These are phyloP conservation scores for Gorsachius goisagi DNA, from an alignment of 2,113 vertebrate genomes.

Conservation along the genomic window DNA sequence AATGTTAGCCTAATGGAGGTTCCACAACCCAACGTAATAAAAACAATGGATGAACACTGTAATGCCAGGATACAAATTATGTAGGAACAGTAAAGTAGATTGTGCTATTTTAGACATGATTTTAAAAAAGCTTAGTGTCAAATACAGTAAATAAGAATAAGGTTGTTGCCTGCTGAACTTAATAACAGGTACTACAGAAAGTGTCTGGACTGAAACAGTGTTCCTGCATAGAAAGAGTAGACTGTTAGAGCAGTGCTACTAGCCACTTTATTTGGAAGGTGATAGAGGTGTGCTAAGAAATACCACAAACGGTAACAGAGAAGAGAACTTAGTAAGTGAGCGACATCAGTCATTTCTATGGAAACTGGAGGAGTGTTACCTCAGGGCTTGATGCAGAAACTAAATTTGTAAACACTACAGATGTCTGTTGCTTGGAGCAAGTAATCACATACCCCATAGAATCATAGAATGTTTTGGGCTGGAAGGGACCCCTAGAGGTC, in stretches of 20 bases:
- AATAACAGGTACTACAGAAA: neutral
- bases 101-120: neutral
- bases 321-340: neutral
- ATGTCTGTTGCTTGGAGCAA: neutral
- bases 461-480: no score
- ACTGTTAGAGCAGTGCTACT: neutral
- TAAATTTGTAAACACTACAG: neutral
- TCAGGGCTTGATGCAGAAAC: neutral
- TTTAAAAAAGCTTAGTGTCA: neutral
- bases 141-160: neutral
- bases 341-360: neutral
- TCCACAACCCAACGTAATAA: accelerated
- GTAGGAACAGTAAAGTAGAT: neutral
- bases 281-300: neutral
- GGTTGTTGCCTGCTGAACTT: neutral
- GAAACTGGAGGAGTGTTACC: neutral
- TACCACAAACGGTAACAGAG: neutral
- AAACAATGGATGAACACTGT: neutral
- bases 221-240: neutral
- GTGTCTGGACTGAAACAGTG: neutral
- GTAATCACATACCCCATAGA: neutral
- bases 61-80: neutral
- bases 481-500: no score
- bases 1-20: neutral
- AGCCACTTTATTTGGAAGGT: neutral